Conservation (phyloP, 2,113 vertebrate species). For the Myotis lucifugus region DNA sequence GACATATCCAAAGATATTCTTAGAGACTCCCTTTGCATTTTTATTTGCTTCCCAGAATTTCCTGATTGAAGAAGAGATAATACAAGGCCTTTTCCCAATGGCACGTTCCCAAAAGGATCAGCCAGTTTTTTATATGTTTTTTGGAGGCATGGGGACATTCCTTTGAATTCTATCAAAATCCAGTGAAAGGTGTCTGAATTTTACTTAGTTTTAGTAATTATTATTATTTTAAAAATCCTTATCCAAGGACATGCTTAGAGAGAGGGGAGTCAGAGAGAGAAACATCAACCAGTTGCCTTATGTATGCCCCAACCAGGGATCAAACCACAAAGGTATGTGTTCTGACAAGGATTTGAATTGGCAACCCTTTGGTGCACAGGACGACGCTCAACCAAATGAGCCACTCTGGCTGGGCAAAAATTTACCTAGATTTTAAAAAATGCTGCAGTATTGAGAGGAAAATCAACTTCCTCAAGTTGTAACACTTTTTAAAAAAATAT, state of each 20-base stretch:
- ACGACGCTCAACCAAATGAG: background rate
- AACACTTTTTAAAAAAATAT: background rate
- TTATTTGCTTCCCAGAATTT: conserved; percentile 25
- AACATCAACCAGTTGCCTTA: background rate
- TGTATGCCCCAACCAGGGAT: background rate
- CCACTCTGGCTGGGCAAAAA: background rate
- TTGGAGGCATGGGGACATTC: background rate
- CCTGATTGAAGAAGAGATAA: conserved; percentile 17
- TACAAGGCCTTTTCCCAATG: background rate
- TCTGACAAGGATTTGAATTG: background rate
- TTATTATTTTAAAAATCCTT: background rate
- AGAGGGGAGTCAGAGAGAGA: background rate
- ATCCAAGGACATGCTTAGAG: background rate
- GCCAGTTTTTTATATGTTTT: conserved; percentile 1
- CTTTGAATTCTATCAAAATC: conserved; percentile 25
- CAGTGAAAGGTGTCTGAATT: conserved; percentile 28
- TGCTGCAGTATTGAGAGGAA: background rate
- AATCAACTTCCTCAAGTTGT: conserved; percentile 55
- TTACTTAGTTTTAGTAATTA: conserved; percentile 3
- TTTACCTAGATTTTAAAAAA: background rate
- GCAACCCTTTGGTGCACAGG: background rate
- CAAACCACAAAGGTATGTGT: background rate
- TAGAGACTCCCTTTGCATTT: background rate
- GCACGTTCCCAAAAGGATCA: background rate
- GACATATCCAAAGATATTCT: conserved; percentile 11